Conservation (phyloP, 2,113 vertebrate genomes). For the Galbula dea region DNA sequence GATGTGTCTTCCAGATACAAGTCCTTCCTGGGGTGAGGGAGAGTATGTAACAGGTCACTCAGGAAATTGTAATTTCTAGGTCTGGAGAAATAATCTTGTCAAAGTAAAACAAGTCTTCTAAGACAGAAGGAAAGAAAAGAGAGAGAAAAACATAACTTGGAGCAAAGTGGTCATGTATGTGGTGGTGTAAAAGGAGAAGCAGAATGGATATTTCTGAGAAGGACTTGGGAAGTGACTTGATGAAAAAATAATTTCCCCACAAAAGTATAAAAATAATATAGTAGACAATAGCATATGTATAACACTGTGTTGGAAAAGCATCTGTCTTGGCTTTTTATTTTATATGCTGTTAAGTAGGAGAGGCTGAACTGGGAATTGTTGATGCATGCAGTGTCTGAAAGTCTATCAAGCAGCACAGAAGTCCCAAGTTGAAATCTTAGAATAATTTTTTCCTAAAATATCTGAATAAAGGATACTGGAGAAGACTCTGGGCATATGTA, state of each 20-base stretch:
- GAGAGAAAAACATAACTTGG: not conserved
- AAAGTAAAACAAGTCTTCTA: not conserved
- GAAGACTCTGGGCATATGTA: not conserved
- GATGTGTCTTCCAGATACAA: not conserved
- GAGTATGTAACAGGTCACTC: not conserved
- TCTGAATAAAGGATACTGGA: not conserved
- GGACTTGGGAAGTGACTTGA: not conserved
- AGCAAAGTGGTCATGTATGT: not conserved
- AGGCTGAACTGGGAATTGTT: not conserved
- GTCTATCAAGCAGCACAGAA: not conserved
- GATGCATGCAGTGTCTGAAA: not conserved
- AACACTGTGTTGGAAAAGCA: not conserved
- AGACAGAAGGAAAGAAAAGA: not conserved
- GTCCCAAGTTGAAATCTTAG: not conserved
- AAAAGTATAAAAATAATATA: not conserved
- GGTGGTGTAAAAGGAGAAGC: not conserved
- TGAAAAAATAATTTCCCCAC: not conserved
- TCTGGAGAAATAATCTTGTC: not conserved
- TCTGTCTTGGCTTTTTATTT: not conserved
- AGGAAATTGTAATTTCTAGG: not conserved
- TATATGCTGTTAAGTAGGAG: not conserved
- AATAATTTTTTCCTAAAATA: not conserved
- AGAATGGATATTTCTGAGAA: not conserved
- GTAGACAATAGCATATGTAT: not conserved
- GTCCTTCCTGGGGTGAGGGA: not conserved